Base-by-base conservation (phyloP, 2,797 vertebrate species). In the Hippopotamyrus pictus region DNA sequence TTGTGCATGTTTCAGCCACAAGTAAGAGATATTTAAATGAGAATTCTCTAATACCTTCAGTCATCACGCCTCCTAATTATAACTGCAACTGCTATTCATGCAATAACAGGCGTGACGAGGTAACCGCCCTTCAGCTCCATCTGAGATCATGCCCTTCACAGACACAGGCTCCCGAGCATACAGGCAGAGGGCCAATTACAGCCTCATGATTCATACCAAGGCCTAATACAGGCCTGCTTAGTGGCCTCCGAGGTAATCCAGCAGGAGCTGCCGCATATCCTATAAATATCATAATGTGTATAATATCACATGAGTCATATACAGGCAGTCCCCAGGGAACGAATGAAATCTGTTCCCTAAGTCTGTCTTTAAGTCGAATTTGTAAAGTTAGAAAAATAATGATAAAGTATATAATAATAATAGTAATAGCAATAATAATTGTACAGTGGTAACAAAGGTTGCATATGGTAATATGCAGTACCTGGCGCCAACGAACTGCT, bases 41-140 rank as follows among this genome's bases (percentile, higher is more conserved):
- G 19, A 48, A 84, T 25, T 44, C n/a, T 86, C 44, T 53, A 86
- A 86, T 22, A 29, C 57, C 83, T 89, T 69, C 88, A 14, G 44
- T 69, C 57, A 44, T 89, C 79, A 37, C 44, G 62, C 88, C 82
- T 50, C 53, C 82, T 89, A 89, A 89, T 65, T 89, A 89, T 85
- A 69, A 89, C 53, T 5, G 14, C 53, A 8, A 37, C 57, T 37
- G 88, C 88, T 59, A 51, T 53, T 89, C 69, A 86, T n/a, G 4
- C 53, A 69, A 41, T 86, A 53, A 19, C 46, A 3, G 46, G 88
- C 65, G 37, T 86, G 53, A 86, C 29, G 46, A 86, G 29, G 59
- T 22, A 29, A 46, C 4, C 2, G 46, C 7, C n/a, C 44, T 48
- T 19, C n/a, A 59, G 51, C 46, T 51, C 59, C 8, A 53, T 22